Percentiles rank a stretch among this genome's conserved stretches.
phyloP scores from a whole-genome alignment of 2,113 vertebrate genomes.

The Tricholaema leucomelas region DNA sequence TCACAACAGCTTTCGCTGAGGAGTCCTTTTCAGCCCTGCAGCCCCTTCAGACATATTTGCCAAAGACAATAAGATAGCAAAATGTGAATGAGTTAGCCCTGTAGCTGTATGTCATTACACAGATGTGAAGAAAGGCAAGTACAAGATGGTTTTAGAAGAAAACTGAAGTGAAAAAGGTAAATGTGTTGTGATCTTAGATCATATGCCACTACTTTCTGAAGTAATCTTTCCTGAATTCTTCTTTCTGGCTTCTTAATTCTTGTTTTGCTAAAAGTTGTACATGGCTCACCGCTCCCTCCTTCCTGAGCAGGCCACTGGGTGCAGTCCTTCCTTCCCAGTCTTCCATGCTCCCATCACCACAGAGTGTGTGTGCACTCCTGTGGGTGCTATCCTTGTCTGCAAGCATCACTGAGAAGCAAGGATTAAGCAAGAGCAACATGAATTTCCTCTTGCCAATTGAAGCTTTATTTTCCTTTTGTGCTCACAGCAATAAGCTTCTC shows the following conservation, averaged over 20 bases:
- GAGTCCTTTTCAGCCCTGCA: conserved; percentile 53
- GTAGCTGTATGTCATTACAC: conserved; percentile 60
- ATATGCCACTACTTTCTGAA: conserved; percentile 32
- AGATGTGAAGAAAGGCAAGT: conserved; percentile 58
- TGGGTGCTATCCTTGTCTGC: neutral
- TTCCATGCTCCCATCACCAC: neutral
- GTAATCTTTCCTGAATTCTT: conserved; percentile 51
- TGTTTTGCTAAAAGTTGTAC: conserved; percentile 5
- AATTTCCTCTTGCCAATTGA: neutral
- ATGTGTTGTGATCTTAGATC: conserved; percentile 60
- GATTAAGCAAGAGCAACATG: neutral
- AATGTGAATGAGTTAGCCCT: conserved; percentile 56
- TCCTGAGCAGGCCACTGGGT: neutral
- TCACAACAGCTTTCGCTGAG: conserved; percentile 62
- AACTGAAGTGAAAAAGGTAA: conserved; percentile 67
- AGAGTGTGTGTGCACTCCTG: fast-evolving
- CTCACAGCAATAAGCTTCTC: neutral
- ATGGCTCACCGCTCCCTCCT: neutral
- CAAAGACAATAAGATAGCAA: conserved; percentile 54
- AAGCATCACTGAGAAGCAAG: neutral
- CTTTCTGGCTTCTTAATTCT: conserved; percentile 10
- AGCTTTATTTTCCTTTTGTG: neutral
- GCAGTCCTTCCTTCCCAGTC: neutral
- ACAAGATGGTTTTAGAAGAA: conserved; percentile 44
- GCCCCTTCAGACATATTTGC: conserved; percentile 49